Evolutionary conservation across 2,888 invertebrate species (phyloP).

Genomic region (Chloroclysta siterata): DNA sequence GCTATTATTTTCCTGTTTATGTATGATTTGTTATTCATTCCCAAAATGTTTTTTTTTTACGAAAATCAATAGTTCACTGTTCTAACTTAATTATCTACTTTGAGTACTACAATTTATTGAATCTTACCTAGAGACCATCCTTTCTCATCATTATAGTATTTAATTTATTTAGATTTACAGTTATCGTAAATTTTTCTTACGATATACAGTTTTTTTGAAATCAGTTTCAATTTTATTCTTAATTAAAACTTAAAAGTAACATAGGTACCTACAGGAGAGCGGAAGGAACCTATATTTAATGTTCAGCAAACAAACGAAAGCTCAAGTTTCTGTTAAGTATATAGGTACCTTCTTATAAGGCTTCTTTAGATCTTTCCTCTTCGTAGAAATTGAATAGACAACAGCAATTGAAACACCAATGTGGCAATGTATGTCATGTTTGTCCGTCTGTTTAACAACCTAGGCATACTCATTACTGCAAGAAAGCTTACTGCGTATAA

Average conservation of each 20-base stretch:
- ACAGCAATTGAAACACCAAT: conserved; percentile 31
- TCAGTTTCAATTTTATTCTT: too few species aligned
- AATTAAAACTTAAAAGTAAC: too few species aligned
- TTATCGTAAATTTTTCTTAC: too few species aligned
- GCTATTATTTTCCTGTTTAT: conserved; percentile 6
- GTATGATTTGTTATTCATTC: too few species aligned
- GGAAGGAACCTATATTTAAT: too few species aligned
- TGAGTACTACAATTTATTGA: not conserved
- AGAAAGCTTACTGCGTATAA: conserved; percentile 55
- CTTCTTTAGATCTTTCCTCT: conserved; percentile 19
- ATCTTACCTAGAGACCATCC: not conserved
- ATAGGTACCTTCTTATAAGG: conserved; percentile 7
- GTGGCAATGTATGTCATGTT: conserved; percentile 45
- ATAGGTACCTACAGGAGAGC: too few species aligned
- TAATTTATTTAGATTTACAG: too few species aligned
- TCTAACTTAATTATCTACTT: not conserved
- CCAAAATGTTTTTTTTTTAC: not conserved
- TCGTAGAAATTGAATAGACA: conserved; percentile 18
- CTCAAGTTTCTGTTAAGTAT: conserved; percentile 6
- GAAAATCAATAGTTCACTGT: not conserved
- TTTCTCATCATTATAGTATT: not conserved
- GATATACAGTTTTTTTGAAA: too few species aligned
- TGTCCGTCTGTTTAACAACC: conserved; percentile 33
- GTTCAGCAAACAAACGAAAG: too few species aligned
- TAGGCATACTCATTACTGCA: conserved; percentile 46